Conservation (phyloP, 37 sponge, comb jelly and placozoan species). For the Axinella damicornis region DNA sequence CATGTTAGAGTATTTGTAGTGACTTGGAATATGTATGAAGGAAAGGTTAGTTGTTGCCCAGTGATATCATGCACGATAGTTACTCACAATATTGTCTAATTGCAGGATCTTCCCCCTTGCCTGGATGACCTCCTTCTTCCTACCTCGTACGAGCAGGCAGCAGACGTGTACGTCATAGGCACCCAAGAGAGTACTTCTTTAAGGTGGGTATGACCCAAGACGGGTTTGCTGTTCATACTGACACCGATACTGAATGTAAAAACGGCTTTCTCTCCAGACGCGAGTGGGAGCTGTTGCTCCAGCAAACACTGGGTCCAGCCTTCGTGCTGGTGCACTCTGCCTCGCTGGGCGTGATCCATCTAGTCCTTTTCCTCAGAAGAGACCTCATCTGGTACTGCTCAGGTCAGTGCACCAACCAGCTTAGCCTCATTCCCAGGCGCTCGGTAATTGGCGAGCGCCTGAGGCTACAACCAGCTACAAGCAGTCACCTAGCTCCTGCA, state of each 20-base stretch:
- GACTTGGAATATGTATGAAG: conserved; percentile 92
- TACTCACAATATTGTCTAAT: neutral
- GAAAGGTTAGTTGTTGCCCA: conserved; percentile 42
- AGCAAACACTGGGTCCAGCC: conserved; percentile 92
- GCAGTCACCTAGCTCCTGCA: too few relatives aligned
- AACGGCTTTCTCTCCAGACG: neutral
- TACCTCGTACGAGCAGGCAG: conserved; percentile 36
- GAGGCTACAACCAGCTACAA: too few relatives aligned
- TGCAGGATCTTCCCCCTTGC: conserved; percentile 74
- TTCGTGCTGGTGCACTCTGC: conserved; percentile 76
- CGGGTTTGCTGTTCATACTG: too few relatives aligned
- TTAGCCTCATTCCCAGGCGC: too few relatives aligned
- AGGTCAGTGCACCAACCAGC: conserved; percentile 68
- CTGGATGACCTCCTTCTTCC: conserved; percentile 94
- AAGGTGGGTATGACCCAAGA: conserved; percentile 14
- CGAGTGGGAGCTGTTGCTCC: conserved; percentile 92
- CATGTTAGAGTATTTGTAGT: conserved; percentile 66
- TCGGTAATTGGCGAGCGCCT: too few relatives aligned
- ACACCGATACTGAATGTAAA: neutral
- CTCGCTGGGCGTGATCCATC: conserved; percentile 74
- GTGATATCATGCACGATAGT: too few relatives aligned
- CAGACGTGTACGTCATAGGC: conserved; percentile 92
- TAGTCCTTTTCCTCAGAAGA: conserved; percentile 75
- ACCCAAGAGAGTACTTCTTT: conserved; percentile 88
- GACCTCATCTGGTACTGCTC: conserved; percentile 95